Evolutionary conservation across 2,113 vertebrate genomes (phyloP).

Genomic region (Scopus umbretta): DNA sequence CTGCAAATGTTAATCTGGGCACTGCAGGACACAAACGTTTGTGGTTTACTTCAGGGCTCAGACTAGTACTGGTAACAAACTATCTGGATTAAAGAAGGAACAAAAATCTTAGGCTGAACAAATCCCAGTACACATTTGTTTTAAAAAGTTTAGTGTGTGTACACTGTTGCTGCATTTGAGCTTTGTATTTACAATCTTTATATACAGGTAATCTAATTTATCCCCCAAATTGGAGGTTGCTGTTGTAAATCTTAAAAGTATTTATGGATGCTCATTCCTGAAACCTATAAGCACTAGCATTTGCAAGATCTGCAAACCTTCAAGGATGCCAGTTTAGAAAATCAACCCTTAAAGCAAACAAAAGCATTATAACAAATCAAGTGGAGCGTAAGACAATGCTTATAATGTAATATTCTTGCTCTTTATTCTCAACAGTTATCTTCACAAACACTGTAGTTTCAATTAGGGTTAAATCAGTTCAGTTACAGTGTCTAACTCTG

Average conservation of each 20-base stretch:
- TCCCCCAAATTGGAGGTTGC: background rate
- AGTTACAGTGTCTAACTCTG: background rate
- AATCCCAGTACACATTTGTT: background rate
- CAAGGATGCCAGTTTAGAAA: background rate
- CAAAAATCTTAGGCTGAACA: background rate
- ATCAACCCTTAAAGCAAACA: background rate
- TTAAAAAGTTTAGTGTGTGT: background rate
- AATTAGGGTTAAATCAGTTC: conserved; percentile 25
- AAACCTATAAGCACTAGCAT: background rate
- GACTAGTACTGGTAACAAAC: background rate
- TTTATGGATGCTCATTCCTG: background rate
- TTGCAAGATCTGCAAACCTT: background rate
- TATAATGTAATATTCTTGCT: background rate
- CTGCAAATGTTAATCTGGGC: conserved; percentile 29
- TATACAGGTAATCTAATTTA: background rate
- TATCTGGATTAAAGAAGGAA: background rate
- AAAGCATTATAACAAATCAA: background rate
- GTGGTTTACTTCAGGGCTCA: background rate
- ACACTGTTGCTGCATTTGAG: background rate
- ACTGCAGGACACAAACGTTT: background rate
- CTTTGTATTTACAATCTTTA: background rate
- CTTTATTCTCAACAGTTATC: background rate
- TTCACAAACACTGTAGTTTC: background rate
- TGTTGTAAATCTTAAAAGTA: background rate
- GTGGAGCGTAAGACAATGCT: background rate